phyloP scores from a whole-genome alignment of 2,797 vertebrate species.

The Cetoscarus ocellatus region DNA sequence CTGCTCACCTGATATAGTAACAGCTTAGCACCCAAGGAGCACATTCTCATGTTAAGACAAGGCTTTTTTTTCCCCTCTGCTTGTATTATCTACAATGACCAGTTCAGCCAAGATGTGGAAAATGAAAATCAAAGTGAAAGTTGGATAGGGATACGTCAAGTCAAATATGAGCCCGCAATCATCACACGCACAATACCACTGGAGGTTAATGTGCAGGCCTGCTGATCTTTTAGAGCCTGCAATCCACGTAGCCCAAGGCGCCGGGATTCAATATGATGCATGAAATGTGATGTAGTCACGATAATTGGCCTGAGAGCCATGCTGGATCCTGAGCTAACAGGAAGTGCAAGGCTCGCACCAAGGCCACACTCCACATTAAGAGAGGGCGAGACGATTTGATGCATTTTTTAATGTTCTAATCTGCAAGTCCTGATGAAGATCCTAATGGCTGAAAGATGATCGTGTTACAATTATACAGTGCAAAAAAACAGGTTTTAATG shows the following conservation, averaged over 20 bases:
- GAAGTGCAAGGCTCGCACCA: conserved; percentile 30
- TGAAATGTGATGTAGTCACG: conserved; percentile 75
- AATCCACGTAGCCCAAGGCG: conserved; percentile 60
- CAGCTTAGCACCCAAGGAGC: conserved; percentile 49
- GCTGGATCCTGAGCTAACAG: conserved; percentile 58
- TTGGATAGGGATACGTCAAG: conserved; percentile 65
- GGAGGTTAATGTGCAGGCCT: conserved; percentile 60
- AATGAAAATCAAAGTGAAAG: conserved; percentile 70
- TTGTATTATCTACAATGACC: conserved; percentile 45
- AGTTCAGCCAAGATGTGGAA: conserved; percentile 48
- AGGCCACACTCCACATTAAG: conserved; percentile 46
- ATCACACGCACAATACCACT: conserved; percentile 52
- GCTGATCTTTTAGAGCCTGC: conserved; percentile 67
- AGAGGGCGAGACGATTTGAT: conserved; percentile 37
- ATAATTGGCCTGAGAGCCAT: conserved; percentile 74
- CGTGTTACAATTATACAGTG: too few species aligned
- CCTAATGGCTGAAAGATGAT: too few species aligned
- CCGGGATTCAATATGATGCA: conserved; percentile 73
- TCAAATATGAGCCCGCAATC: conserved; percentile 63
- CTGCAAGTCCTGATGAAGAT: conserved; percentile 6
- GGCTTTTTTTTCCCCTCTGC: background rate
- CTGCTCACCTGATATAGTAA: conserved; percentile 70
- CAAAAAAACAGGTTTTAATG: too few species aligned
- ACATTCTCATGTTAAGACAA: conserved; percentile 4
- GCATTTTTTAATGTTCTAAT: conserved; percentile 40